Evolutionary conservation across 2,113 vertebrate genomes (phyloP).

Genomic region (Lucifuga dentata): DNA sequence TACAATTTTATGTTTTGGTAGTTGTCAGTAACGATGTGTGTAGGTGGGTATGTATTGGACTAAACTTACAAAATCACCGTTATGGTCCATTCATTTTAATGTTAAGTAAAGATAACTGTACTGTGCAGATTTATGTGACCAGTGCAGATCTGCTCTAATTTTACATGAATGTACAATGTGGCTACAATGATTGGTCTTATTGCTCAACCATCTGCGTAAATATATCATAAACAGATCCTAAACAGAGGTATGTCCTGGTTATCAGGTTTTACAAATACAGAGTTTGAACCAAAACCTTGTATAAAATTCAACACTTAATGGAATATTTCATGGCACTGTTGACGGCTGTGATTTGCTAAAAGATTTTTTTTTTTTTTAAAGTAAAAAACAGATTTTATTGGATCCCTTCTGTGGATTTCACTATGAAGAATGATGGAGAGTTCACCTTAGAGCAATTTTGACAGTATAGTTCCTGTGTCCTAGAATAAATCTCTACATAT

Average conservation of each 20-base stretch:
- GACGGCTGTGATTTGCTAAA: conserved; percentile 13
- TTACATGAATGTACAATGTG: conserved; percentile 8
- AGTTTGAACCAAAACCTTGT: not conserved
- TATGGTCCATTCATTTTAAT: conserved; percentile 31
- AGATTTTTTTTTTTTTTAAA: no score
- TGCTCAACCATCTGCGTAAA: no score
- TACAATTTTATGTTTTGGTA: no score
- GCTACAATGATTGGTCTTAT: conserved; percentile 7
- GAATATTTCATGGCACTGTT: not conserved
- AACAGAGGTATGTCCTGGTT: not conserved
- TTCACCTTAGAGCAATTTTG: conserved; percentile 49
- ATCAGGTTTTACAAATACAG: not conserved
- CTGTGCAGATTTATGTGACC: conserved; percentile 12
- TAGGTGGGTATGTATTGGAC: no score
- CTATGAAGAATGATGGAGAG: conserved; percentile 28
- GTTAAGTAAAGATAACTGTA: conserved; percentile 30
- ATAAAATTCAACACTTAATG: not conserved
- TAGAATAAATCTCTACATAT: conserved; percentile 41
- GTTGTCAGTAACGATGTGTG: no score
- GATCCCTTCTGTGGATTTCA: conserved; percentile 29
- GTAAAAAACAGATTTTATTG: conserved; percentile 21
- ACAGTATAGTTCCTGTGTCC: conserved; percentile 49
- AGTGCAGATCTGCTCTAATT: conserved; percentile 2
- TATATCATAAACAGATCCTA: no score
- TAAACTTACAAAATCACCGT: no score